Conservation (phyloP, 2,797 vertebrate genomes). For the Argya squamiceps region DNA sequence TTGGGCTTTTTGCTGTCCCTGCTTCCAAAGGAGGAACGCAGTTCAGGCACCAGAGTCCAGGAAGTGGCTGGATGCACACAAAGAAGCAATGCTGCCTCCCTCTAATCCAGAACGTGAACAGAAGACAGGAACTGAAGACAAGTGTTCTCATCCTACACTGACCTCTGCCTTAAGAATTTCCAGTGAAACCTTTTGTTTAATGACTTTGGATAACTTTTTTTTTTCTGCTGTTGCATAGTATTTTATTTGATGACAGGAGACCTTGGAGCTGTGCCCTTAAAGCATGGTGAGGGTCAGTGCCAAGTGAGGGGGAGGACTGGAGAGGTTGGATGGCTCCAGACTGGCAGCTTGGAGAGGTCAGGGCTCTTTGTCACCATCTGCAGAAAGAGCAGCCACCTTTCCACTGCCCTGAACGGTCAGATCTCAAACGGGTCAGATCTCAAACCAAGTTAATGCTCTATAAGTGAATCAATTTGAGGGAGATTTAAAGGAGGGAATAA, state of each 20-base stretch:
- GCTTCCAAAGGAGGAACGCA: background rate
- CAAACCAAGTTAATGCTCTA: background rate
- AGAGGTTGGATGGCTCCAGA: background rate
- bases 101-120: background rate
- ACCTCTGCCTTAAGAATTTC: background rate
- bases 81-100: rapidly evolving
- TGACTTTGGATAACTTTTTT: background rate
- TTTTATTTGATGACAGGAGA: background rate
- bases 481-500: background rate
- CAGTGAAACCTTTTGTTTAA: background rate
- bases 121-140: background rate
- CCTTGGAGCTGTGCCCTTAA: background rate
- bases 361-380: background rate
- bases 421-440: background rate
- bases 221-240: background rate
- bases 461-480: background rate
- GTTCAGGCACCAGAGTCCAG: background rate
- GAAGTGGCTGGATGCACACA: rapidly evolving
- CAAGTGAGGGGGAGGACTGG: rapidly evolving
- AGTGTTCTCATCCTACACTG: background rate
- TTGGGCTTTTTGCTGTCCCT: background rate
- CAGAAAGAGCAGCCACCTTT: background rate
- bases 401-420: background rate
- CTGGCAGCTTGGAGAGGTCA: background rate
- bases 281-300: background rate